phyloP scores from a whole-genome alignment of 2,888 invertebrate genomes.

The Aporophyla lueneburgensis region DNA sequence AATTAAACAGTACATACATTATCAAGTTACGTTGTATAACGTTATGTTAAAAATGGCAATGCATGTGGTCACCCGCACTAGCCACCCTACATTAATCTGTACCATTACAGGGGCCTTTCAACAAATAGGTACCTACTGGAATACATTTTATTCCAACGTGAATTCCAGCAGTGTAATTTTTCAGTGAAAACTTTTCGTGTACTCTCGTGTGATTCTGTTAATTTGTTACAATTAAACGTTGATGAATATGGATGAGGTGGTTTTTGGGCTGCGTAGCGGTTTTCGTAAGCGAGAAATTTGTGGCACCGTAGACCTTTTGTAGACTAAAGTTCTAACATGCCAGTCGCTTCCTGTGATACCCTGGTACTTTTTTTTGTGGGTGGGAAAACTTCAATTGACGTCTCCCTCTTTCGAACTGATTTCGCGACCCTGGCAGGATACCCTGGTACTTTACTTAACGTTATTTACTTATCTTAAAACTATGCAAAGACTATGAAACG shows the following conservation, averaged over 20 bases:
- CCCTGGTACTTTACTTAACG: not conserved
- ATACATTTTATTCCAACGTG: slow-evolving; percentile 44
- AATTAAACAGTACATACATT: slow-evolving; percentile 35
- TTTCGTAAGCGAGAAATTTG: slow-evolving; percentile 20
- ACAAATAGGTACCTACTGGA: slow-evolving; percentile 44
- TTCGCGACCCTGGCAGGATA: no score
- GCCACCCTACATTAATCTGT: slow-evolving; percentile 55
- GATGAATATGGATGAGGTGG: slow-evolving; percentile 40
- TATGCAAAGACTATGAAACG: not conserved
- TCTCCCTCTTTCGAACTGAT: no score
- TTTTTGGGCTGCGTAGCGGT: slow-evolving; percentile 8
- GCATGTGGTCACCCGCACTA: slow-evolving; percentile 29
- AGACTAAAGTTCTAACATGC: not conserved
- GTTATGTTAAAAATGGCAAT: slow-evolving; percentile 41
- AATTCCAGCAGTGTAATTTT: slow-evolving; percentile 37
- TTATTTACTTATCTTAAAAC: not conserved
- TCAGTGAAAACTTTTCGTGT: slow-evolving; percentile 27
- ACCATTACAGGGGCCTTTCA: slow-evolving; percentile 54
- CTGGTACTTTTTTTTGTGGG: not conserved
- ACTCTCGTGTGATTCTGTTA: slow-evolving; percentile 42
- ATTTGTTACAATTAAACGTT: slow-evolving; percentile 41
- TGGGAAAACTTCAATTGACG: no score
- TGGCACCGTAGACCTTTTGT: slow-evolving; percentile 9
- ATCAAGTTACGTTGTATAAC: slow-evolving; percentile 17
- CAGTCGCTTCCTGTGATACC: not conserved